These are phyloP conservation scores for Sinotaia quadrata DNA, from an alignment of 2,888 invertebrate genomes.

Conservation along the genomic window DNA sequence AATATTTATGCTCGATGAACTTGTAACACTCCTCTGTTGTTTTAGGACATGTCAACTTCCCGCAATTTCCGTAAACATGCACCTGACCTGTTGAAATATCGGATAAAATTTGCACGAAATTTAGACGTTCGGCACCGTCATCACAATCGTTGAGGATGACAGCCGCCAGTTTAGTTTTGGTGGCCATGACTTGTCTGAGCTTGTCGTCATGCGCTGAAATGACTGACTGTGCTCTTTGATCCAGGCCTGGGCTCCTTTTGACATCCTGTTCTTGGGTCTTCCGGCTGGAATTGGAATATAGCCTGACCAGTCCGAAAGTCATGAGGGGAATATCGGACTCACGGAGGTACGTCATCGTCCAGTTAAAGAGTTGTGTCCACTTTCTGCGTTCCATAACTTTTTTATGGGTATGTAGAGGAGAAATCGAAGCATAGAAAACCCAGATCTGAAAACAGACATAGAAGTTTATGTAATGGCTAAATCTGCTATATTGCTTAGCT, in stretches of 20 bases:
- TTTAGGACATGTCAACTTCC: not conserved
- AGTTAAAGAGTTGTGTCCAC: not conserved
- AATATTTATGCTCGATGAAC: not conserved
- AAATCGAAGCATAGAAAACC: not conserved
- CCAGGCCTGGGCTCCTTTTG: too few species aligned
- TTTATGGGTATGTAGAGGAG: not conserved
- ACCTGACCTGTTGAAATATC: not conserved
- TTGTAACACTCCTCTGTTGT: not conserved
- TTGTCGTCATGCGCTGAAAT: too few species aligned
- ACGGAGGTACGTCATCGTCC: not conserved
- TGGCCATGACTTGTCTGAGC: too few species aligned
- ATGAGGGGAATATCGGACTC: not conserved
- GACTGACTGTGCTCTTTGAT: too few species aligned
- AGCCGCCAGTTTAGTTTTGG: not conserved
- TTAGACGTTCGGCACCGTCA: not conserved
- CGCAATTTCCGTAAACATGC: not conserved
- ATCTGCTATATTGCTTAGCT: too few species aligned
- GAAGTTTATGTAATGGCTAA: too few species aligned
- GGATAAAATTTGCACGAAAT: not conserved
- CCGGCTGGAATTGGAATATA: not conserved
- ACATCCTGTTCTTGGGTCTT: too few species aligned
- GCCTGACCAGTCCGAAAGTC: not conserved
- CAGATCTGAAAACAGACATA: constrained; percentile 1
- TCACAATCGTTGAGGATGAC: not conserved
- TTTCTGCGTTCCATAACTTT: not conserved